Percentiles rank a stretch among this genome's conserved stretches.
Evolutionary conservation across 2,797 vertebrate species (phyloP).

Genomic region (Natrix natrix): DNA sequence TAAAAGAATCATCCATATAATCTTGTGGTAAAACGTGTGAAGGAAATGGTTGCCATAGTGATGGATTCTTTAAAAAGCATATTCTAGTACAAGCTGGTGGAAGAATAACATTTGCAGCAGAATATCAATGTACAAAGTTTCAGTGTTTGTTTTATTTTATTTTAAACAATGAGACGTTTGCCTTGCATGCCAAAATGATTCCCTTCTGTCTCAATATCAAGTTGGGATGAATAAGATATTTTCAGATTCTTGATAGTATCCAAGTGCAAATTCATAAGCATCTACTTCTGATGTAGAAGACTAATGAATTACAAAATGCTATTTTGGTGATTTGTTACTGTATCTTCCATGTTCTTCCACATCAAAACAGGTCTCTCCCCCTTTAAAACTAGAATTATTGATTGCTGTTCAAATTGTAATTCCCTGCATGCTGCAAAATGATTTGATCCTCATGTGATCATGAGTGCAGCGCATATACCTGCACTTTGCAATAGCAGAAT

Average conservation of each 20-base stretch:
- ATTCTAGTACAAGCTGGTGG: not conserved
- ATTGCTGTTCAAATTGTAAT: not conserved
- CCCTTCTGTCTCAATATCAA: not conserved
- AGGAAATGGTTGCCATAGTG: not conserved
- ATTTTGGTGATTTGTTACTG: not conserved
- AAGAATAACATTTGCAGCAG: not conserved
- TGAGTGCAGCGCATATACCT: not conserved
- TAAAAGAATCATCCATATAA: not conserved
- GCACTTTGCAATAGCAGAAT: not conserved
- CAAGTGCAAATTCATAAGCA: not conserved
- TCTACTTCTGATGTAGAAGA: not conserved
- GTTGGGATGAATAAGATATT: not conserved
- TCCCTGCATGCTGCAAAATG: not conserved
- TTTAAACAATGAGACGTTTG: not conserved
- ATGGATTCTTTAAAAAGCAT: not conserved
- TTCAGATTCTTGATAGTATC: not conserved
- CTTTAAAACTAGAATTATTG: not conserved
- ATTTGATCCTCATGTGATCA: not conserved
- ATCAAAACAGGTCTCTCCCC: not conserved
- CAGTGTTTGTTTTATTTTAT: not conserved
- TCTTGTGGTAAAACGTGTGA: not conserved
- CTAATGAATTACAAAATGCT: not conserved
- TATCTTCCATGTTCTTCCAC: not conserved
- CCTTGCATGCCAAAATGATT: not conserved
- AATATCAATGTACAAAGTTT: not conserved